Base-by-base conservation (phyloP, 2,113 vertebrate genomes). In the Microtus montanus region DNA sequence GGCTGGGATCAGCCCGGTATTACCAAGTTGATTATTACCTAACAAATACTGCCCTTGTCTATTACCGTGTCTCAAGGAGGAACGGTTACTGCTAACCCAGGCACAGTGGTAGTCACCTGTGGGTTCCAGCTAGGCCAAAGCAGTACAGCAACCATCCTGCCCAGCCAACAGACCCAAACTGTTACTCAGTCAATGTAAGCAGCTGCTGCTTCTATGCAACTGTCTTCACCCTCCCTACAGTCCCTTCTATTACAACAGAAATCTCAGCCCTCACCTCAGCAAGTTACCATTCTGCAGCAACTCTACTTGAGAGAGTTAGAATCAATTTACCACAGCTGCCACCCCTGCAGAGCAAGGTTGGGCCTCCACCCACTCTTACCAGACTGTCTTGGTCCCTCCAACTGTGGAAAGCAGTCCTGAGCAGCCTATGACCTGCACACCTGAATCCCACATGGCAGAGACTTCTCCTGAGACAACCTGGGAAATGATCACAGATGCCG, bases 21-120 rank as follows among this genome's bases (percentile, higher is more conserved):
- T 96, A 98, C 99, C 73, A 99, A 99, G 97, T 99, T 99, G 96
- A 98, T 99, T 97, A 99, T 99, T 86, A 98, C 98, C 95, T 99
- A 99, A 95, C 99, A 99, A 97, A 97, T 98, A 97, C 95, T 98
- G 80, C 98, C 98, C 52, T 98, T 98, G 66, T 98, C 98, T 0
- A 98, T 98, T 80, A 97, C 98, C 1, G 95, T 98, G 84, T 98
- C 98, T 70, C 98, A 98, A 92, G 97, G 98, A 44, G 97, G 97
- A 19, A 96, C 98, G 83, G 98, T 99, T 95, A 99, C 97, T 0
- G 97, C 99, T 10, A 98, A 99, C 7, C 98, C 99, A 79, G 98
- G 98, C 12, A 98, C 98, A 5, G 92, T 98, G 93, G 97, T 98
- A 41, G 98, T 97, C 86, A 98, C 97, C 30, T 96, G 98, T 0